Evolutionary conservation across 2,888 invertebrate species (phyloP), one percentile per base, ranked within the genome.

Genomic region (Drosophila diplacantha): DNA sequence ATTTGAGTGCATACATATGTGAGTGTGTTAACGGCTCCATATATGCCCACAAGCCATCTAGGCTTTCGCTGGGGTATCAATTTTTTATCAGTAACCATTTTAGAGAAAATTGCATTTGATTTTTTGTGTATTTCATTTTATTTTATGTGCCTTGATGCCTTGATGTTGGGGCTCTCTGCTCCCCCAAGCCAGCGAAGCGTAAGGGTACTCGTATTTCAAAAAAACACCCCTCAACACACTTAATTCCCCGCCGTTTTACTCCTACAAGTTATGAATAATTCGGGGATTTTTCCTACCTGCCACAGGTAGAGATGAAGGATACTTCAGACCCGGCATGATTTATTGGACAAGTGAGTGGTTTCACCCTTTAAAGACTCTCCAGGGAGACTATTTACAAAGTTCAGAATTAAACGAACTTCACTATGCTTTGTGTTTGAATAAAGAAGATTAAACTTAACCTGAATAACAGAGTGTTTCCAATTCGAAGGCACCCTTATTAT

Each of bases 51-150:
- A 35, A 51, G 50, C 24, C 39, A 32, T 66, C 39, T 46, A 41
- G 31, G 61, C 49, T 58, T 56, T 58, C 58, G 63, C 49, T 62
- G 61, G 50, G 53, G 53, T 74, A 81, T 80, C 69, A 74, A 81
- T 81, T 70, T 81, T 81, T 81, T 39, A 81, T 83, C 75, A 81
- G 80, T 71, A 72, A 83, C 71, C 50, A 74, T 79, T 81, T 81
- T 81, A 46, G 61, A 71, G 73, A 68, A 81, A 81, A 81, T 81
- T 81, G 84, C 80, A 81, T 81, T 83, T 79, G 55, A 69, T 50
- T 72, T 62, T 43, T 50, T 59, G 3, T 46, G 44, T 46, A 46
- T 79, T 56, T 52, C 29, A 32, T n/a, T 79, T 73, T 34, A 61
- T 49, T 72, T 70, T 74, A 72, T 75, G 74, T 75, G 65, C 59